Conservation (phyloP, 2,888 invertebrate genomes). For the Lepeophtheirus nordmannii region DNA sequence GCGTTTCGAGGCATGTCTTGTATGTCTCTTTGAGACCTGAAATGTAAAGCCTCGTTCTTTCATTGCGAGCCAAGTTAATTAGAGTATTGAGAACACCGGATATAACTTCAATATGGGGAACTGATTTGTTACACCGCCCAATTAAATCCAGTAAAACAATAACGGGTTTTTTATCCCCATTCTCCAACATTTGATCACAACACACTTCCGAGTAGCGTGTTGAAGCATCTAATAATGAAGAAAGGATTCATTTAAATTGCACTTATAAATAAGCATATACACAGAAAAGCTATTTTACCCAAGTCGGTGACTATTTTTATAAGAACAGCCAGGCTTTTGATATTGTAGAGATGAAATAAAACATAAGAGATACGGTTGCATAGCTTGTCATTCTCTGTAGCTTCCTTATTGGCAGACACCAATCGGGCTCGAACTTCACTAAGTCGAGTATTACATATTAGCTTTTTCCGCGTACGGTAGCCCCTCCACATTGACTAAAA, state of each 20-base stretch:
- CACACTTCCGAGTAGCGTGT: slow-evolving; percentile 34
- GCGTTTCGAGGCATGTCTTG: background rate
- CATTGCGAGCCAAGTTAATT: slow-evolving; percentile 33
- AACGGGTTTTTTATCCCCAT: slow-evolving; percentile 30
- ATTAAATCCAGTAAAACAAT: slow-evolving; percentile 32
- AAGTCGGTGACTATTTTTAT: slow-evolving; percentile 34
- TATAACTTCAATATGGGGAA: slow-evolving; percentile 37
- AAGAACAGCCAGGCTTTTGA: slow-evolving; percentile 33
- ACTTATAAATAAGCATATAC: background rate
- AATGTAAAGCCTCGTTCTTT: slow-evolving; percentile 19
- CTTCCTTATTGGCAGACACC: slow-evolving; percentile 31
- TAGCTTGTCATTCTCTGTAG: slow-evolving; percentile 33
- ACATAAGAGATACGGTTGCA: slow-evolving; percentile 33
- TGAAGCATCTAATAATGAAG: slow-evolving; percentile 31
- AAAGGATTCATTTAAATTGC: too few species aligned
- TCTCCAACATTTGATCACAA: slow-evolving; percentile 33
- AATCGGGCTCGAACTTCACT: slow-evolving; percentile 31
- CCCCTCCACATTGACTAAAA: background rate
- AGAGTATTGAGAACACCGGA: slow-evolving; percentile 33
- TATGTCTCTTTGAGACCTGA: background rate
- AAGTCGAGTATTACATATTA: slow-evolving; percentile 26
- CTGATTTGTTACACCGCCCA: slow-evolving; percentile 34
- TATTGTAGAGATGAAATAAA: slow-evolving; percentile 33
- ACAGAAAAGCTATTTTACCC: slow-evolving; percentile 29
- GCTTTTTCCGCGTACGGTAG: background rate